Evolutionary conservation across 1,140 invertebrate genomes (phyloP), one percentile per base, ranked within the genome.

Genomic region (Drosophila lini): DNA sequence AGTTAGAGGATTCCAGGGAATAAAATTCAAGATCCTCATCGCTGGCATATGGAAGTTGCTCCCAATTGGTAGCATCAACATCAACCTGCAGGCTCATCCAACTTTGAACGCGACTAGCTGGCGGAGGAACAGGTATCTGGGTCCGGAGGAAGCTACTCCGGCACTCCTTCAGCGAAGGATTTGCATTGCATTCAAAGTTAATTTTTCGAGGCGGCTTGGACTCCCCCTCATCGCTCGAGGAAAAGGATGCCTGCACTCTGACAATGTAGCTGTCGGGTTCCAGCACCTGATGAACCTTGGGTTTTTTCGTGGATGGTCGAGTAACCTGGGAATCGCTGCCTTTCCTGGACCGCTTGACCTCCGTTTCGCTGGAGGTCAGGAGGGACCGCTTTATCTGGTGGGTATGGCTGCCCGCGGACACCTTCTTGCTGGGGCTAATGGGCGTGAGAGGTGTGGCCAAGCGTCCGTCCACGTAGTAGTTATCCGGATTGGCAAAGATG

Each of bases 401-500:
- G 7, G 25, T 5, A 19, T 11, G 6, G n/a, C 16, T 15, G 11
- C 8, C 19, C 9, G 2, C 4, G 13, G 13, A 1, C 36, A 41
- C 8, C 15, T 32, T 63, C 7, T 42, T 64, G 15, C 34, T 25
- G 52, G 19, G 52, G 3, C 5, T 22, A 9, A 53, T 22, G 0
- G 57, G 15, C 11, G 38, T 28, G 6, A 36, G 7, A 1, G 65
- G 45, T 3, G 44, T 41, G 3, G 36, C 50, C n/a, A 52, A 10
- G 2, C 61, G 65, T n/a, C 47, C 62, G 13, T 55, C 31, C 5
- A 34, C 65, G 13, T 52, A 50, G 10, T 45, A 25, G 16, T 69
- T 69, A n/a, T 40, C 32, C 10, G 62, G 36, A n/a, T 38, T 67
- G 8, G 38, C 61, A 16, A 67, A 53, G 10, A 69, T 69, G 3